Percentiles rank a stretch among this genome's conserved stretches.
Evolutionary conservation across 2,113 vertebrate species (phyloP).

Genomic region (Bucco capensis): DNA sequence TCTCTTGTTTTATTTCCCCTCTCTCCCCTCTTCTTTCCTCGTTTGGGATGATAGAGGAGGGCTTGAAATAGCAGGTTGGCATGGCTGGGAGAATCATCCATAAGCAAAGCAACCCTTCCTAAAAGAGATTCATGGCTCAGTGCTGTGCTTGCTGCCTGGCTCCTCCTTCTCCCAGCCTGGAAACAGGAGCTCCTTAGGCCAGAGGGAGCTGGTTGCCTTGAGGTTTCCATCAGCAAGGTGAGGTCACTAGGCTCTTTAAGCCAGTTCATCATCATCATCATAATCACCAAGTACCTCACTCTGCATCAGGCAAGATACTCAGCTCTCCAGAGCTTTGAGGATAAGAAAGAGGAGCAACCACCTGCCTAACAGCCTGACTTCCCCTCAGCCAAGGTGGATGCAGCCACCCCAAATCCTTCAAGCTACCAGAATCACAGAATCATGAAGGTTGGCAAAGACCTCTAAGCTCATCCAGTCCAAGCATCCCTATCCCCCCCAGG

Average conservation of each 20-base stretch:
- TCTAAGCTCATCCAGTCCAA: no score
- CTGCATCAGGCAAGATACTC: background rate
- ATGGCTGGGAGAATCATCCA: background rate
- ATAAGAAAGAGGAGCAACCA: background rate
- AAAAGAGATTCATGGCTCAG: background rate
- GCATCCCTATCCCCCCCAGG: no score
- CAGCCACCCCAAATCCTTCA: background rate
- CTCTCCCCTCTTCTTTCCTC: background rate
- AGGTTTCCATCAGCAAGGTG: background rate
- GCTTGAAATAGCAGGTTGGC: background rate
- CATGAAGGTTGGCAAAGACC: no score
- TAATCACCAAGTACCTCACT: background rate
- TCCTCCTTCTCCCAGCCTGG: background rate
- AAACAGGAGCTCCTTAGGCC: background rate
- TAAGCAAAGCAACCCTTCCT: background rate
- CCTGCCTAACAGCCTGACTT: background rate
- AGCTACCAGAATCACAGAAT: no score
- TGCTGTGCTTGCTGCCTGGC: background rate
- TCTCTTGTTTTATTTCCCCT: background rate
- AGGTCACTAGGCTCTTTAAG: background rate
- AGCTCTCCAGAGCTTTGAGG: background rate
- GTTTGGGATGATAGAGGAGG: background rate
- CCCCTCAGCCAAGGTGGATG: fast-evolving
- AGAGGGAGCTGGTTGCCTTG: background rate
- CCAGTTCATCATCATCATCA: background rate